Percentiles rank a stretch among this genome's conserved stretches.
Conservation (phyloP, 2,888 invertebrate genomes). For the Drosophila phalerata region DNA sequence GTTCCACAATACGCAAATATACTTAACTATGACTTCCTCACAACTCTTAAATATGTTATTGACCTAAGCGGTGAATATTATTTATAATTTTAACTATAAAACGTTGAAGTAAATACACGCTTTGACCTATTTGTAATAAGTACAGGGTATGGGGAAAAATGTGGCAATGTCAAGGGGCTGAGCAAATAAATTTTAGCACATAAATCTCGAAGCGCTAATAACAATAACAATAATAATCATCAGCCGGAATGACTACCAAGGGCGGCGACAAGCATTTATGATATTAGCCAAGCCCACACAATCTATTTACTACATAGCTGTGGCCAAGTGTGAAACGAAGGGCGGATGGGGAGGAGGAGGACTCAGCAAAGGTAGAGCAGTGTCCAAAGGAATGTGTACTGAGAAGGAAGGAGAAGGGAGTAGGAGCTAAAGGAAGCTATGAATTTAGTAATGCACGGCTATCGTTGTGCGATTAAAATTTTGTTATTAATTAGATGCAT, state of each 20-base stretch:
- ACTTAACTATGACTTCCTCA: neutral
- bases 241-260: constrained; percentile 43
- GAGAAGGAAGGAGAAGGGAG: neutral
- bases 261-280: constrained; percentile 56
- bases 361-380: neutral
- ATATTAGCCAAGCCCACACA: constrained; percentile 29
- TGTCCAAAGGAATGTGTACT: neutral
- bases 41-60: neutral
- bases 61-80: neutral
- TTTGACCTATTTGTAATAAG: neutral
- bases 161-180: constrained; percentile 2
- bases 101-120: too few relatives aligned
- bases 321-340: neutral
- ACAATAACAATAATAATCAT: constrained; percentile 76
- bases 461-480: constrained; percentile 74
- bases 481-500: constrained; percentile 73
- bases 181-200: constrained; percentile 68
- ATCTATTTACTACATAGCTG: constrained; percentile 5
- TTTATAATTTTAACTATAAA: too few relatives aligned
- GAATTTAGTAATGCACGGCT: constrained; percentile 44
- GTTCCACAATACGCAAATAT: neutral
- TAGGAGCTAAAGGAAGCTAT: neutral
- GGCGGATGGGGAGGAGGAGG: too few relatives aligned
- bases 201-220: constrained; percentile 74
- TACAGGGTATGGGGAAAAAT: constrained; percentile 13